A percentile compares a stretch with the other conserved stretches of the same genome.
phyloP scores from a whole-genome alignment of 2,113 vertebrate species.

The Barbus barbus region DNA sequence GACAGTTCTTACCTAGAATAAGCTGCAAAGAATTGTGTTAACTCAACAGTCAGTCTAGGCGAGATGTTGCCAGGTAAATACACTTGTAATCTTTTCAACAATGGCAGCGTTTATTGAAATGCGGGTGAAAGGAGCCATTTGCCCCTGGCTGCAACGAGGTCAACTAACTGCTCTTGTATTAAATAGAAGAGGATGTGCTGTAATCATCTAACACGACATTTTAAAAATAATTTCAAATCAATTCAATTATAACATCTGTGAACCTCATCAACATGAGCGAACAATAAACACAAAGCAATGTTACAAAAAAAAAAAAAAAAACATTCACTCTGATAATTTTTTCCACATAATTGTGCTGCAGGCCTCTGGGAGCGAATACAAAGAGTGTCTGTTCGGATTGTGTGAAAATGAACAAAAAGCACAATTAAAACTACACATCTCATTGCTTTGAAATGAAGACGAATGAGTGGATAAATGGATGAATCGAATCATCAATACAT shows the following conservation, averaged over 20 bases:
- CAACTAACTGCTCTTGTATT: neutral
- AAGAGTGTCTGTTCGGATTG: neutral
- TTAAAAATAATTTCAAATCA: constrained; percentile 12
- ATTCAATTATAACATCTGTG: constrained; percentile 28
- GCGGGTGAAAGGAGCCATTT: neutral
- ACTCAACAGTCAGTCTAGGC: neutral
- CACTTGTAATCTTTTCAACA: neutral
- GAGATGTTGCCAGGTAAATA: neutral
- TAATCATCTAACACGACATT: neutral
- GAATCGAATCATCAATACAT: constrained; percentile 23
- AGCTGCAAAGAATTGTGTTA: neutral
- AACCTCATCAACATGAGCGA: neutral
- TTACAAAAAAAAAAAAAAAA: neutral
- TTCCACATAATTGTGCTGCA: constrained; percentile 29
- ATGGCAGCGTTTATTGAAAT: neutral
- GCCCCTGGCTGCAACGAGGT: neutral
- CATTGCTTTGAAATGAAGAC: constrained; percentile 15
- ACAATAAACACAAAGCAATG: constrained; percentile 5
- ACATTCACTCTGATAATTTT: neutral
- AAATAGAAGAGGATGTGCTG: neutral
- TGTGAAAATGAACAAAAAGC: neutral
- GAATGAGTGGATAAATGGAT: constrained; percentile 10
- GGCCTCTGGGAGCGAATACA: constrained; percentile 7
- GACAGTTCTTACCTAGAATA: neutral
- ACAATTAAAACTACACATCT: constrained; percentile 27